Evolutionary conservation across 2,797 vertebrate species (phyloP), one percentile per base, ranked within the genome.

Genomic region (Lateolabrax maculatus): DNA sequence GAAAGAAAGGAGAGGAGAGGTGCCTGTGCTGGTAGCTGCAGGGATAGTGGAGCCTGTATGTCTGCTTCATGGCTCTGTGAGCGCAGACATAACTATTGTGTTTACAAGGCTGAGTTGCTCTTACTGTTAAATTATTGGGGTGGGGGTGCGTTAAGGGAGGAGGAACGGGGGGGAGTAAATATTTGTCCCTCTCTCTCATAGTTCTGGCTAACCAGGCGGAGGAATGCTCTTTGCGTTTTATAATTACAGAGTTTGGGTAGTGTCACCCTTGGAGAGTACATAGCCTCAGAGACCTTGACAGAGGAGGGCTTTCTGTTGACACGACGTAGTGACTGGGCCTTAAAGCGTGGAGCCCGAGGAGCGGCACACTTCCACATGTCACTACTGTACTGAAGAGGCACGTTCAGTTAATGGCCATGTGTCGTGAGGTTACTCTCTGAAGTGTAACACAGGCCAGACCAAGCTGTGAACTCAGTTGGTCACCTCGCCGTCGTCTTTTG

Each of bases 51-150:
- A 94, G 94, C 88, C 94, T 90, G 90, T 78, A 81, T 95, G 95
- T 96, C 95, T 96, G 94, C 91, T 90, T 91, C 93, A 94, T 96
- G 93, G 86, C 91, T 92, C 93, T 88, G 91, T 94, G 94, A 96
- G 90, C 84, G 85, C 93, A 96, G 94, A 93, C 93, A 94, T 94
- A 95, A 95, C 90, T 90, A 85, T 91, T 90, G 87, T 96, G 96
- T 95, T 96, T 96, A 96, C 92, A 94, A 95, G 95, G 90, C 88
- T 93, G 90, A 90, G 89, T 94, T 93, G 93, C 94, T 94, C 93
- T 91, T 92, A 93, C 94, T 94, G 94, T 92, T 95, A 94, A 94
- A 91, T 92, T 90, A 94, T 93, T 92, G 90, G 90, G 88, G 89
- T 86, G 87, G 89, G 89, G 87, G 86, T 83, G 31, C 4, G 31